These are phyloP conservation scores for Planococcus citri DNA, from an alignment of 1,140 invertebrate genomes.

Conservation along the genomic window DNA sequence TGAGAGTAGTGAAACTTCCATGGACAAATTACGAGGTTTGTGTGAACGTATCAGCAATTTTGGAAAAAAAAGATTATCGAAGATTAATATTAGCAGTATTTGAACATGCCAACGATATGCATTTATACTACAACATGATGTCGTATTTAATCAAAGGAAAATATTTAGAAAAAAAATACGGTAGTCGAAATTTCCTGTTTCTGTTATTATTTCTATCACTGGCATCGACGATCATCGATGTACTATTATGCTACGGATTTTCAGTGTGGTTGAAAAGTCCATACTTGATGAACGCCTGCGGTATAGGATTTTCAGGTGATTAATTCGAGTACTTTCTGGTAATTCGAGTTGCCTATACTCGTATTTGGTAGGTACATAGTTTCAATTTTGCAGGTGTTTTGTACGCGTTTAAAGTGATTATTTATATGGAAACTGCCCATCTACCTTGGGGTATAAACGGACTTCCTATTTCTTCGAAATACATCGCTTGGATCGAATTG, in stretches of 20 bases:
- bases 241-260: constrained; percentile 33
- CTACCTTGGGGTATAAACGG: constrained; percentile 37
- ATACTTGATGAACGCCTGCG: constrained; percentile 42
- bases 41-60: constrained; percentile 43
- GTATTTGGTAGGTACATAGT: too few species aligned
- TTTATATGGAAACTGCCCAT: constrained; percentile 37
- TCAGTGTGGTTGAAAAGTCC: constrained; percentile 27
- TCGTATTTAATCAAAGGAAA: constrained; percentile 52
- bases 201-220: constrained; percentile 42
- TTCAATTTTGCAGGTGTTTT: constrained; percentile 35
- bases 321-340: too few species aligned
- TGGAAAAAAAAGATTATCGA: constrained; percentile 41
- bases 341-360: too few species aligned
- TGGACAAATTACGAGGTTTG: constrained; percentile 45
- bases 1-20: constrained; percentile 39
- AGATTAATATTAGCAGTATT: constrained; percentile 47
- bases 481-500: constrained; percentile 54
- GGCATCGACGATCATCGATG: constrained; percentile 43
- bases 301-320: constrained; percentile 53
- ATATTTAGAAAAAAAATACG: constrained; percentile 43
- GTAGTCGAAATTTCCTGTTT: constrained; percentile 43
- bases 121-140: constrained; percentile 62
- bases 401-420: constrained; percentile 58
- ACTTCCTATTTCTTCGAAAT: constrained; percentile 44
- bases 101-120: constrained; percentile 56